Evolutionary conservation across 2,113 vertebrate genomes (phyloP).

Genomic region (Etheostoma spectabile): DNA sequence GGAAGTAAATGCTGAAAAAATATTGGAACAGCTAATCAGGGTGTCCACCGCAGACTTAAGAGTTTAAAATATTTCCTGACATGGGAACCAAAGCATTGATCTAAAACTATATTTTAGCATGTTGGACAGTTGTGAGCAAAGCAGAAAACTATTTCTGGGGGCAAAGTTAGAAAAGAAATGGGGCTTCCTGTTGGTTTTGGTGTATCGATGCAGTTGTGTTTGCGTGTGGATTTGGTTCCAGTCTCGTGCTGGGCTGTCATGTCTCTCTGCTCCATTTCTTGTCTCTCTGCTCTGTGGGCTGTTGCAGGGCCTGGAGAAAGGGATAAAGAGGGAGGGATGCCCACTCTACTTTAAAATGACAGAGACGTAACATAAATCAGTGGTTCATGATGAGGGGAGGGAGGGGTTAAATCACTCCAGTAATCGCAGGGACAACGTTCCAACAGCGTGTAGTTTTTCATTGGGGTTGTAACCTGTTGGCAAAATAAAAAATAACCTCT

Average conservation of each 20-base stretch:
- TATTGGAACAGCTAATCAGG: neutral
- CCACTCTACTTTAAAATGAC: constrained; percentile 41
- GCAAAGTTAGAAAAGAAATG: constrained; percentile 58
- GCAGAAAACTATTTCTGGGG: constrained; percentile 52
- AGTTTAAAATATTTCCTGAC: constrained; percentile 34
- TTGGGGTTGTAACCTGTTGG: constrained; percentile 16
- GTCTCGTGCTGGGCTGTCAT: constrained; percentile 69
- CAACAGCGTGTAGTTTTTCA: neutral
- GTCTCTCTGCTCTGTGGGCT: constrained; percentile 58
- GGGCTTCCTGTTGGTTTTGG: constrained; percentile 44
- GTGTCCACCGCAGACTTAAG: constrained; percentile 5
- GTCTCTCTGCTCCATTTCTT: constrained; percentile 73
- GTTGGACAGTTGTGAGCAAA: constrained; percentile 31
- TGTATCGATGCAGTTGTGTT: constrained; percentile 44
- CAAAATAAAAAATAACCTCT: constrained; percentile 21
- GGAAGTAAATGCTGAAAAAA: constrained; percentile 5
- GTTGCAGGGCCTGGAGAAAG: constrained; percentile 42
- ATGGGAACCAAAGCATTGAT: constrained; percentile 29
- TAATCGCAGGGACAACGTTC: neutral
- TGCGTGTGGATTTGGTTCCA: constrained; percentile 65
- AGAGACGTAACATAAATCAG: constrained; percentile 37
- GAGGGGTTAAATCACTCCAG: constrained; percentile 11
- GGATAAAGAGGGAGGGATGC: constrained; percentile 28
- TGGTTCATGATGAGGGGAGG: constrained; percentile 37
- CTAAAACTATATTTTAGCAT: constrained; percentile 26